phyloP scores from a whole-genome alignment of 2,888 invertebrate genomes.

The Polydrusus cervinus region DNA sequence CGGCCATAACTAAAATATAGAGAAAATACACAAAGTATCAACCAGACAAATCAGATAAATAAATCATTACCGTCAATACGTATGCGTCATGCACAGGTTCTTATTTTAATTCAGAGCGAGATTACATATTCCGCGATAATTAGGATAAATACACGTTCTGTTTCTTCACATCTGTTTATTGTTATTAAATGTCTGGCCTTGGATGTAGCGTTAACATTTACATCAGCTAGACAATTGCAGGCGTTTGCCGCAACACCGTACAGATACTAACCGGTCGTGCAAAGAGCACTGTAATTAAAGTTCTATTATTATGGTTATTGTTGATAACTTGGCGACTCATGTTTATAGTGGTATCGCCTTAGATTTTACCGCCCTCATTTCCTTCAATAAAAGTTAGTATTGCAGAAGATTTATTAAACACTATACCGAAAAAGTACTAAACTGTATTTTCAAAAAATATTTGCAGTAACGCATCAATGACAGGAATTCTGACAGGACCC shows the following conservation, averaged over 20 bases:
- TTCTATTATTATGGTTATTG: conserved; percentile 27
- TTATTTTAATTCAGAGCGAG: conserved; percentile 27
- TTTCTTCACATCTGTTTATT: conserved; percentile 34
- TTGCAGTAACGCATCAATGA: no score
- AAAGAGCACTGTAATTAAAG: conserved; percentile 31
- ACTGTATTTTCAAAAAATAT: no score
- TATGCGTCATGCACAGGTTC: conserved; percentile 19
- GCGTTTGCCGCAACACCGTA: conserved; percentile 21
- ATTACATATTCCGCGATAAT: conserved; percentile 33
- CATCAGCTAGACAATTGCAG: conserved; percentile 36
- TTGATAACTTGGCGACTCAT: neutral
- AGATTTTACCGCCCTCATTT: neutral
- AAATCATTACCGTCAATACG: conserved; percentile 7
- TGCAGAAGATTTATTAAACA: no score
- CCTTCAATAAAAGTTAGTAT: no score
- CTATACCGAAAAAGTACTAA: no score
- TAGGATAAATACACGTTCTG: conserved; percentile 29
- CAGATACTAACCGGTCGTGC: conserved; percentile 13
- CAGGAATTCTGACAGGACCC: no score
- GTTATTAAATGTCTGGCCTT: conserved; percentile 47
- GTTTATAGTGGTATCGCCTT: neutral
- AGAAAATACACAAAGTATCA: conserved; percentile 12
- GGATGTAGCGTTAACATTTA: conserved; percentile 38
- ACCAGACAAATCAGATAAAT: conserved; percentile 6
- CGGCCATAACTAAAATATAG: neutral